Conservation (phyloP, 2,113 vertebrate genomes). For the Cynocephalus volans region DNA sequence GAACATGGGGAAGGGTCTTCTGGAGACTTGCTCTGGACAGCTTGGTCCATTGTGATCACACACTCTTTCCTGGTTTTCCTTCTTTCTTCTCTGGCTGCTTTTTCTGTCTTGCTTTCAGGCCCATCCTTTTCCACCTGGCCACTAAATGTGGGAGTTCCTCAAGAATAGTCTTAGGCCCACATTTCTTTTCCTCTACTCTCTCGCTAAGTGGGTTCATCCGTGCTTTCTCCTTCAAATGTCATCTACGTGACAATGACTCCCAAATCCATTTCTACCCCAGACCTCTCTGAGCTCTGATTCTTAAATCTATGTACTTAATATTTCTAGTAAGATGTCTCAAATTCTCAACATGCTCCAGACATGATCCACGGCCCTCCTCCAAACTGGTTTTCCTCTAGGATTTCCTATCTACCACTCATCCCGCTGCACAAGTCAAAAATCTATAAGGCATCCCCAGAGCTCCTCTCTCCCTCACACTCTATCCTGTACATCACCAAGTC, state of each 20-base stretch:
- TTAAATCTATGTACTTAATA: background rate
- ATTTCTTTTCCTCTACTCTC: background rate
- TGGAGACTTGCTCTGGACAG: background rate
- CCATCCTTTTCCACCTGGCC: background rate
- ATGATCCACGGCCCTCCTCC: background rate
- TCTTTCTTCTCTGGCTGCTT: background rate
- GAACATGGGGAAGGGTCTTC: background rate
- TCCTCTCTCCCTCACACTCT: background rate
- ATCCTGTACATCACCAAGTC: accelerated
- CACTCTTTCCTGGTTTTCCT: background rate
- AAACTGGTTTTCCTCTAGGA: background rate
- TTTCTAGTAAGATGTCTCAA: background rate
- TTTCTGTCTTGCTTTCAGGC: background rate
- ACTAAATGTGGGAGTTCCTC: background rate
- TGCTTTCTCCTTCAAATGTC: background rate
- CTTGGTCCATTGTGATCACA: background rate
- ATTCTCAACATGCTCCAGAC: background rate
- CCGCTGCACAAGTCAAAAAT: background rate
- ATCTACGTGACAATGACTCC: background rate
- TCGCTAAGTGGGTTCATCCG: background rate
- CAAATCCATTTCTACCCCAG: background rate
- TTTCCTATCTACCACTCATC: background rate
- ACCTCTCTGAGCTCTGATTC: background rate
- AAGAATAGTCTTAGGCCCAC: background rate
- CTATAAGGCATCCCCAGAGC: background rate